phyloP scores from a whole-genome alignment of 1,140 invertebrate species.

The Hermatobates lingyangjiaoensis region DNA sequence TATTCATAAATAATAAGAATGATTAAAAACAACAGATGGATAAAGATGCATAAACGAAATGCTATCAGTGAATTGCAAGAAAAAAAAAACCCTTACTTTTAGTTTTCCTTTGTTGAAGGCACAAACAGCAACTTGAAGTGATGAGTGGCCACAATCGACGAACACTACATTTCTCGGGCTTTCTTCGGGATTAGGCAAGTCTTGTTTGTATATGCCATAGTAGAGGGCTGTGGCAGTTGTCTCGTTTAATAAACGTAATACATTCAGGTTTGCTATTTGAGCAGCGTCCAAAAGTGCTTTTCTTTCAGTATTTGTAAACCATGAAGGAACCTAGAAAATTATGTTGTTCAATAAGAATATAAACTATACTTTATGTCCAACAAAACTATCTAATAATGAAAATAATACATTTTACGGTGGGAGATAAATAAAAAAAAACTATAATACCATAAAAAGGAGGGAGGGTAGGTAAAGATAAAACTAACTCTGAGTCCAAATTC shows the following conservation, averaged over 20 bases:
- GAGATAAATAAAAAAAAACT: no score
- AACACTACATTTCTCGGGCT: conserved; percentile 78
- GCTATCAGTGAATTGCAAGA: no score
- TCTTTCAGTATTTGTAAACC: conserved; percentile 84
- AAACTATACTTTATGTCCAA: no score
- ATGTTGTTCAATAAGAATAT: no score
- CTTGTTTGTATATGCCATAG: conserved; percentile 95
- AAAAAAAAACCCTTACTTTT: conserved; percentile 41
- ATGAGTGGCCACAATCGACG: conserved; percentile 77
- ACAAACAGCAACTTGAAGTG: conserved; percentile 63
- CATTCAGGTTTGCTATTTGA: conserved; percentile 73
- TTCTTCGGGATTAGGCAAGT: conserved; percentile 68
- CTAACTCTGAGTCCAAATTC: no score
- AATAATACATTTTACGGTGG: no score
- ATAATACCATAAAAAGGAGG: no score
- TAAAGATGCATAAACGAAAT: no score
- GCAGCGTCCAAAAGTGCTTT: conserved; percentile 80
- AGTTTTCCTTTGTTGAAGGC: conserved; percentile 92
- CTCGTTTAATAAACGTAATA: conserved; percentile 88
- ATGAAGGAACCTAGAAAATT: conserved; percentile 53
- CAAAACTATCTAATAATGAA: no score
- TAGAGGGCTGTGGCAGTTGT: conserved; percentile 85
- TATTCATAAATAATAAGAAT: no score
- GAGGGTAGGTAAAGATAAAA: no score
- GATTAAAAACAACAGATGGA: no score